Evolutionary conservation across 2,797 vertebrate species (phyloP).

Genomic region (Tenualosa thibaudeaui): DNA sequence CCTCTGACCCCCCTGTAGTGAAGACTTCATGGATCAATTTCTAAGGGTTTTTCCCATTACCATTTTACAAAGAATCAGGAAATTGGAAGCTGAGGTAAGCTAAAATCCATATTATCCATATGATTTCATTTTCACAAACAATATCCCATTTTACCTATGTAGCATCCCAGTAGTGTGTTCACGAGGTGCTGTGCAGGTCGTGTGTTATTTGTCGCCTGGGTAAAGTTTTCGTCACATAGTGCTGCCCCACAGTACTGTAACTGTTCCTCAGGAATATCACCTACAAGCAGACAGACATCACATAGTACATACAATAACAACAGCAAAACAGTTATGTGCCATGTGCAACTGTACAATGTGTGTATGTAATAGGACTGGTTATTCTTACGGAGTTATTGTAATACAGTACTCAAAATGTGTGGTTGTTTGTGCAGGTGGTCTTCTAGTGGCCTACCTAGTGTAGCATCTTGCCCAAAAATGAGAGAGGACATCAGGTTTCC

Average conservation of each 20-base stretch:
- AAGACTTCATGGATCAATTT: no score
- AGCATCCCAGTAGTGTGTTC: constrained; percentile 71
- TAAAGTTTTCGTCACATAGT: constrained; percentile 60
- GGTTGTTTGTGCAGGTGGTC: neutral
- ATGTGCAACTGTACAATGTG: no score
- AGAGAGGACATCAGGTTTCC: constrained; percentile 96
- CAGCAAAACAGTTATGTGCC: no score
- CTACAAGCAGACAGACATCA: constrained; percentile 50
- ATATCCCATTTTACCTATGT: constrained; percentile 56
- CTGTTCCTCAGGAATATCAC: constrained; percentile 65
- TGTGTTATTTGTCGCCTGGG: constrained; percentile 39
- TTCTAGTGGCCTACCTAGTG: constrained; percentile 69
- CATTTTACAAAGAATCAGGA: neutral
- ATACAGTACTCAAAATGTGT: neutral
- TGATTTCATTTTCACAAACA: neutral
- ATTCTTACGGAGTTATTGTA: no score
- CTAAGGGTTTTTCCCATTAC: neutral
- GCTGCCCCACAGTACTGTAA: constrained; percentile 68
- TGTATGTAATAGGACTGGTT: no score
- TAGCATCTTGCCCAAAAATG: constrained; percentile 79
- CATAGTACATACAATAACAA: neutral
- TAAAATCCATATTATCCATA: neutral
- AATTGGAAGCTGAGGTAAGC: no score
- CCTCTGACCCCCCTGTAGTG: neutral
- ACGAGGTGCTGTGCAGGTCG: constrained; percentile 62